These are phyloP conservation scores for Platypus cylindrus DNA, from an alignment of 2,888 invertebrate species.

Conservation along the genomic window DNA sequence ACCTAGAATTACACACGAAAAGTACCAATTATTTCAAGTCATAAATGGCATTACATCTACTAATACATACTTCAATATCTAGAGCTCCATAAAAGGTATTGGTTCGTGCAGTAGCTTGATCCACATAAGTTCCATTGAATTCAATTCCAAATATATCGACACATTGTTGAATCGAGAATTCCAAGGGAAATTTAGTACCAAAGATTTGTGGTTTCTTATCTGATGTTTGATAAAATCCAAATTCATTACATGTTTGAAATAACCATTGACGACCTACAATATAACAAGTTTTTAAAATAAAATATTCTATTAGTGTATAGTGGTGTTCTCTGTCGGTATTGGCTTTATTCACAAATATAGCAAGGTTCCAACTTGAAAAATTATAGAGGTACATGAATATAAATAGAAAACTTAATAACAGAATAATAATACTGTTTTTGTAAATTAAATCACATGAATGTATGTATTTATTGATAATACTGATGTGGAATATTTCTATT, in stretches of 20 bases:
- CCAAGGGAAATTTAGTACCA: conserved; percentile 59
- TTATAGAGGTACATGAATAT: no score
- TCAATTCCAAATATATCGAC: conserved; percentile 66
- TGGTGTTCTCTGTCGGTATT: no score
- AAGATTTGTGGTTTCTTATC: conserved; percentile 51
- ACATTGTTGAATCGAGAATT: conserved; percentile 74
- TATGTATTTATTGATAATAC: no score
- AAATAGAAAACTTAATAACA: no score
- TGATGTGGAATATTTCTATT: no score
- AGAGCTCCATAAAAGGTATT: conserved; percentile 72
- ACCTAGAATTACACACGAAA: conserved; percentile 20
- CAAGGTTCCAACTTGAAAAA: no score
- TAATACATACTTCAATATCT: conserved; percentile 42
- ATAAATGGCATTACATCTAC: no score
- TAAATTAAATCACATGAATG: no score
- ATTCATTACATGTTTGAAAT: conserved; percentile 93
- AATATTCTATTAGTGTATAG: no score
- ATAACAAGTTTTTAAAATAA: not conserved
- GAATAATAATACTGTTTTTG: no score
- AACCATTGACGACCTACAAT: conserved; percentile 65
- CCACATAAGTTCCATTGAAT: conserved; percentile 50
- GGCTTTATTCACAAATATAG: no score
- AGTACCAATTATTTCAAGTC: no score
- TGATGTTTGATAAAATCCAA: conserved; percentile 90
- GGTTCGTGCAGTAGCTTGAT: conserved; percentile 52